Evolutionary conservation across 1,140 invertebrate species (phyloP).

Genomic region (Brachionus paranguensis): DNA sequence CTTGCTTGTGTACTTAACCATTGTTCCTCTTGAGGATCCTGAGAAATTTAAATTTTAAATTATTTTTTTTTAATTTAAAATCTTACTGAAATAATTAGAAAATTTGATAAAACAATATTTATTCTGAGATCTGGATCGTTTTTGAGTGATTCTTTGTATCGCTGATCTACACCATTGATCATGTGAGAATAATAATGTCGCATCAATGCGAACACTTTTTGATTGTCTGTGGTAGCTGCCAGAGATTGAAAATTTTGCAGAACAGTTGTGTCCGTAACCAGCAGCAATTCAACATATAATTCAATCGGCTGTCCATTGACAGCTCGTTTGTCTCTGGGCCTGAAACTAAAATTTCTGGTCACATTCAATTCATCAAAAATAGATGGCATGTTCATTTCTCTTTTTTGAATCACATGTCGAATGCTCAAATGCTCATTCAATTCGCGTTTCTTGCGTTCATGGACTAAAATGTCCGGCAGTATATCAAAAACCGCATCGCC

Average conservation of each 20-base stretch:
- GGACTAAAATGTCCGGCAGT: not conserved
- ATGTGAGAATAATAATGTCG: slow-evolving; percentile 20
- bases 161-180: slow-evolving; percentile 2
- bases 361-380: not conserved
- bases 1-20: not conserved
- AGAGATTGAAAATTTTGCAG: not conserved
- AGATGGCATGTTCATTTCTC: not conserved
- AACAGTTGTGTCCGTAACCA: slow-evolving; percentile 18
- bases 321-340: not conserved
- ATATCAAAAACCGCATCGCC: not conserved
- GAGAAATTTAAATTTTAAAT: not conserved
- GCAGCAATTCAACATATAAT: not conserved
- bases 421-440: not conserved
- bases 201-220: not conserved
- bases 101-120: slow-evolving; percentile 11
- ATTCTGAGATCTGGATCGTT: slow-evolving; percentile 23
- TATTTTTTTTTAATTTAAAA: not conserved
- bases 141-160: not conserved
- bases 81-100: not conserved
- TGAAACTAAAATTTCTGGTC: not conserved
- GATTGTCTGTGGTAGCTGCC: not conserved
- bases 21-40: not conserved
- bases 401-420: not conserved
- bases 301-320: slow-evolving; percentile 12
- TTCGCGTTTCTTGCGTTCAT: not conserved